These are phyloP conservation scores for Rhamphomyia laevipes DNA, from an alignment of 2,888 invertebrate species.

Conservation along the genomic window DNA sequence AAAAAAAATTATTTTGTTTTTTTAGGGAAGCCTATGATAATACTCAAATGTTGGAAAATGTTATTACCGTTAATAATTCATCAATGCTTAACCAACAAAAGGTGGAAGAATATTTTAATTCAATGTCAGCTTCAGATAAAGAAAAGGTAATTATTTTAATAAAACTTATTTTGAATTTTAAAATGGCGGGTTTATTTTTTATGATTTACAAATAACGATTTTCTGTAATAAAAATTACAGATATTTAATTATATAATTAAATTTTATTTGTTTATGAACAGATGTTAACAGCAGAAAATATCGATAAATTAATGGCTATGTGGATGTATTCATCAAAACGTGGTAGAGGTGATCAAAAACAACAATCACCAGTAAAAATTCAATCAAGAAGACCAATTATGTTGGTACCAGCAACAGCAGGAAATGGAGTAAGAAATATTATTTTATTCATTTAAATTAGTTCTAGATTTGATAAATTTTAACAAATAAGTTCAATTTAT, in stretches of 20 bases:
- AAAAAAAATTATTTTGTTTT: background rate
- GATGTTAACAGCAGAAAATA: conserved; percentile 17
- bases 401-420: conserved; percentile 31
- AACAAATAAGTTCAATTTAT: no score
- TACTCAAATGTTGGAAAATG: conserved; percentile 13
- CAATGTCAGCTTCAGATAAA: conserved; percentile 25
- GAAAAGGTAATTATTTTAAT: conserved; percentile 24
- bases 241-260: no score
- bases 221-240: background rate
- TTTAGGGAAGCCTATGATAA: background rate
- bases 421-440: conserved; percentile 19
- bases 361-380: conserved; percentile 16
- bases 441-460: conserved; percentile 9
- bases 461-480: no score
- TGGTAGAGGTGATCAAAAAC: conserved; percentile 12
- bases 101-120: conserved; percentile 33
- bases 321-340: conserved; percentile 31
- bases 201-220: background rate
- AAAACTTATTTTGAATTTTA: background rate
- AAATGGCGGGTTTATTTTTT: background rate
- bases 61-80: conserved; percentile 12
- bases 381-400: conserved; percentile 24
- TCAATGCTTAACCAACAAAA: conserved; percentile 27
- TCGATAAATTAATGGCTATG: conserved; percentile 29
- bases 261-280: conserved; percentile 5